Base-by-base conservation (phyloP, 2,888 invertebrate species). In the Leptogaster cylindrica region DNA sequence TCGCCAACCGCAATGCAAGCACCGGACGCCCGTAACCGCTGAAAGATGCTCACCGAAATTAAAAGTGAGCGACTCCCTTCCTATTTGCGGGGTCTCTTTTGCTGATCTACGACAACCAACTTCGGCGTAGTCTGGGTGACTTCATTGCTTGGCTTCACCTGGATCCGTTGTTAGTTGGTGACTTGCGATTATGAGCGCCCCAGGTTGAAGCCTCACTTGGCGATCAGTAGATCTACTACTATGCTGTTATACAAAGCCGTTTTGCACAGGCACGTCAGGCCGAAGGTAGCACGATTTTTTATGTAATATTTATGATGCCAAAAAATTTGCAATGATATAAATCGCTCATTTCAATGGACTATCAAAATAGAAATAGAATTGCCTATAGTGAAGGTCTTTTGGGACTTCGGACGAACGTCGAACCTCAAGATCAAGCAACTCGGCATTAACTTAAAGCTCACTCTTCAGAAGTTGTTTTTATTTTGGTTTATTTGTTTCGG, bases 21-120 rank as follows among this genome's bases (percentile, higher is more conserved):
- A 28, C 8, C 16, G 46, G 7, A 20, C 46, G 25, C 25, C 20
- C 50, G 28, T 31, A 31, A 10, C 25, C 50, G 44, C 36, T 27
- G 41, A 27, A 61, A 61, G 61, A 61, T 61, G 61, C 25, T 61
- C 61, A 61, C 41, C 44, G 28, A 44, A 61, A 61, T 28, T 61
- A 61, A 61, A 61, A 61, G 41, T 61, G 55, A 61, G 61, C n/a
- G 44, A 28, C 44, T 41, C 61, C 61, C 44, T 27, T 20, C 28
- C 28, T 44, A 16, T 4, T 18, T 14, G 4, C 36, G 8, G 25
- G 28, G 27, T 18, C 27, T 61, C 44, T 61, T 28, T 41, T 25
- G 46, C 23, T 46, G 36, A 55, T 55, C 55, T 28, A 55, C 55
- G 36, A 36, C 55, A 23, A 55, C 55, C 33, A 14, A 36, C 55